Evolutionary conservation across 2,797 vertebrate genomes (phyloP), one percentile per base, ranked within the genome.

Genomic region (Triplophysa bombifrons): DNA sequence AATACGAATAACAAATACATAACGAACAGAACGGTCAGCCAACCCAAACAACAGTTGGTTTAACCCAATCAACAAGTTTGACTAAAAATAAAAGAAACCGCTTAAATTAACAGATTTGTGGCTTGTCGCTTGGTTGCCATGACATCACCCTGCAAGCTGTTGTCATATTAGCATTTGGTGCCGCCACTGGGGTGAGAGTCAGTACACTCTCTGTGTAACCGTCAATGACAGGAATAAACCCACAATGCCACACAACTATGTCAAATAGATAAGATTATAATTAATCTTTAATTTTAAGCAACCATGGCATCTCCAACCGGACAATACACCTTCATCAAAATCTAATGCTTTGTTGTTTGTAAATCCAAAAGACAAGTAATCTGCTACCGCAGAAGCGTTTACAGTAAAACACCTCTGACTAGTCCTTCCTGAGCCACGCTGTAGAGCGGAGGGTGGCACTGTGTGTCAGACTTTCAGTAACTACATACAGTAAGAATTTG

Each of bases 391-490:
- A 76, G 67, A 58, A 78, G 61, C 55, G 22, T 63, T 84, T 86
- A 84, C 78, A 79, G 78, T 69, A 85, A 83, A 81, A 67, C 75
- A 74, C 63, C 58, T 85, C 70, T 86, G 82, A 81, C 82, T 83
- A 63, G 69, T 82, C 74, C 80, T 84, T 86, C 78, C 82, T 81
- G 80, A 78, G 66, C 8, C 70, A 17, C 73, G 63, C 67, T 76
- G 80, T 72, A 77, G 71, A 22, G 22, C 74, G 53, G 63, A 84
- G 64, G 71, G 70, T 76, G 72, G 77, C 74, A 81, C 78, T 77
- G 81, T 82, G 84, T 87, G 86, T 87, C 86, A 87, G 83, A 87
- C 69, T 84, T 83, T 81, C 81, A 87, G 83, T 83, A 83, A 85
- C 65, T 67, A 68, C 61, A 83, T 58, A 67, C 25, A 38, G 83